Base-by-base conservation (phyloP, 2,797 vertebrate species). In the Gadopsis bispinosus region DNA sequence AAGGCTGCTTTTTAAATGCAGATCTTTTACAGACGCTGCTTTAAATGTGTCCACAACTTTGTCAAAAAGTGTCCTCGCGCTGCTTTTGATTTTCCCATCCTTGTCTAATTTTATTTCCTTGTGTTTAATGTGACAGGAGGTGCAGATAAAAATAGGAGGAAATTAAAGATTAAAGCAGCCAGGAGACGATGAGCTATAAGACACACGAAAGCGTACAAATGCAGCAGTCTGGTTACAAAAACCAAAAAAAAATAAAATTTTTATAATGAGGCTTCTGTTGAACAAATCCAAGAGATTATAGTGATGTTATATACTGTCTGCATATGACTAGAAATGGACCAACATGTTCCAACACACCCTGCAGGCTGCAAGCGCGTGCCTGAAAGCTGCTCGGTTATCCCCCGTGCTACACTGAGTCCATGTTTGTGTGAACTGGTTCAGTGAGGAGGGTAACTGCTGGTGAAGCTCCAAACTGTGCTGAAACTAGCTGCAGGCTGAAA, bases 401-500 rank as follows among this genome's bases (percentile, higher is more conserved):
- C 51, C 45, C 8, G 1, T 77, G 48, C 54, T 29, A 48, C 50
- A 47, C 26, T 9, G 13, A 55, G 53, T 22, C n/a, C 51, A 45
- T 67, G 80, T 80, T 71, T 69, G 37, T 41, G 67, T 73, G 72
- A 79, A 71, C 64, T 75, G 83, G 70, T 84, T 83, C 69, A 84
- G 66, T 56, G 67, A 80, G 50, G 65, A 80, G 39, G 59, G 55
- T 1, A 61, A 69, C 45, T 69, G 58, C 80, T 77, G 73, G 22
- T 66, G 61, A 45, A 4, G 43, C 62, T 77, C 64, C 67, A 69
- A 77, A 51, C 63, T 26, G 39, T 56, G 50, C n/a, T 51, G 63
- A 75, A 84, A 77, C 65, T 35, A 67, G 39, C 82, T 72, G 59
- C 56, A 48, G 75, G 75, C 71, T 54, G 35, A 4, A 26, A 47